Percentiles rank a stretch among this genome's conserved stretches.
Evolutionary conservation across 53 echinoderm and acorn worm species (phyloP).

Genomic region (Glandiceps talaboti): DNA sequence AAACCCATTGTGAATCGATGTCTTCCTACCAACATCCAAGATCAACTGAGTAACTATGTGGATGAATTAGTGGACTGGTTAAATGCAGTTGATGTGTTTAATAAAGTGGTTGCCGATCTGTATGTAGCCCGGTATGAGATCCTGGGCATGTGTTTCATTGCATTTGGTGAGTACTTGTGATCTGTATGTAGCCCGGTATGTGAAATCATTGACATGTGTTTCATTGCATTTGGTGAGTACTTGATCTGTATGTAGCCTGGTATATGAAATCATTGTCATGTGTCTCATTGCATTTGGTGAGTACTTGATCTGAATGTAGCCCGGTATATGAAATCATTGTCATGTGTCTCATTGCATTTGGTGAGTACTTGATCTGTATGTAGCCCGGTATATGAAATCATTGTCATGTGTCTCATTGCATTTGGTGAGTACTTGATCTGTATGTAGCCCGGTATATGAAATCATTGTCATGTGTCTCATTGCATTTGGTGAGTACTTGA

Average conservation of each 20-base stretch:
- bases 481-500: no score
- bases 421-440: no score
- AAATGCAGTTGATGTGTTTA: conserved; percentile 68
- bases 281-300: no score
- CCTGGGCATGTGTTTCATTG: conserved; percentile 68
- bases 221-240: conserved; percentile 69
- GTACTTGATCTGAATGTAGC: background rate
- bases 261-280: no score
- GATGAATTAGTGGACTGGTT: conserved; percentile 54
- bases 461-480: no score
- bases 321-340: no score
- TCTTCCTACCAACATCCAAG: conserved; percentile 40
- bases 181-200: conserved; percentile 13
- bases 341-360: no score
- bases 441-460: no score
- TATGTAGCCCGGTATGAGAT: conserved; percentile 94
- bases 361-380: background rate
- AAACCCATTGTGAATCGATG: conserved; percentile 64
- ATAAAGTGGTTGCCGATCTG: conserved; percentile 81
- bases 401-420: no score
- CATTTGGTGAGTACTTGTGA: conserved; percentile 48
- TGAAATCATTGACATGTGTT: conserved; percentile 81
- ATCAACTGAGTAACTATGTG: conserved; percentile 27
- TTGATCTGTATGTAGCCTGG: background rate
- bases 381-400: no score